Evolutionary conservation across 2,797 vertebrate genomes (phyloP), one percentile per base, ranked within the genome.

Genomic region (Lepilemur septentrionalis): DNA sequence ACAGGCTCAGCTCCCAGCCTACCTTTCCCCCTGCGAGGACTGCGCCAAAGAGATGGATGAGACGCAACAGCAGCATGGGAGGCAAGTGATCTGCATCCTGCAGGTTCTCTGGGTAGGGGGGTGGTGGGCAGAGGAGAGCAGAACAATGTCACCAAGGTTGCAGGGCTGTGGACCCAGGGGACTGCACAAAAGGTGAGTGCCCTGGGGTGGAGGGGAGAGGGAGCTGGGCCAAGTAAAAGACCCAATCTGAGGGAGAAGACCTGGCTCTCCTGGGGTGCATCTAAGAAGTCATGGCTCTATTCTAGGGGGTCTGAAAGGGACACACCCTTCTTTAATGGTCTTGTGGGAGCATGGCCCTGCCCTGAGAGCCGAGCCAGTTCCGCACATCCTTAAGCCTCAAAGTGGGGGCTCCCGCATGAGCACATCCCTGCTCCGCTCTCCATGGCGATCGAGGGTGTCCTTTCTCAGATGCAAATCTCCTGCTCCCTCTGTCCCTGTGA

Each of bases 21-120:
- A 99, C 99, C 99, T 99, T 99, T 96, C 99, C 99, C 94, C 99
- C 99, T 0, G 99, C 99, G 88, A 99, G 99, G 91, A 99, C 92
- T 1, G 99, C 99, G 0, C 99, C 99, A 1, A 99, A 99, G 86
- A 99, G 99, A 97, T 99, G 99, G 96, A 99, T 97, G 80, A 99
- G 96, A 25, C 99, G 98, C 50, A 99, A 97, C n/a, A 98, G 98
- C 83, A 99, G 98, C 0, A 41, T 11, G n/a, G 99, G 99, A 0
- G 99, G 99, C 96, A 99, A 98, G 85, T 89, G 89, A 43, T 98
- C 98, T 0, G 99, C 99, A 0, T 98, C 98, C 88, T 98, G 98
- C 70, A 99, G 99, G 97, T 98, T 99, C 72, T 99, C 99, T 99
- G 98, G n/a, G 32, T 0, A 0, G 63, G 69, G 23, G 38, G 5